phyloP scores from a whole-genome alignment of 1,140 invertebrate species.

The Lepidurus packardi region DNA sequence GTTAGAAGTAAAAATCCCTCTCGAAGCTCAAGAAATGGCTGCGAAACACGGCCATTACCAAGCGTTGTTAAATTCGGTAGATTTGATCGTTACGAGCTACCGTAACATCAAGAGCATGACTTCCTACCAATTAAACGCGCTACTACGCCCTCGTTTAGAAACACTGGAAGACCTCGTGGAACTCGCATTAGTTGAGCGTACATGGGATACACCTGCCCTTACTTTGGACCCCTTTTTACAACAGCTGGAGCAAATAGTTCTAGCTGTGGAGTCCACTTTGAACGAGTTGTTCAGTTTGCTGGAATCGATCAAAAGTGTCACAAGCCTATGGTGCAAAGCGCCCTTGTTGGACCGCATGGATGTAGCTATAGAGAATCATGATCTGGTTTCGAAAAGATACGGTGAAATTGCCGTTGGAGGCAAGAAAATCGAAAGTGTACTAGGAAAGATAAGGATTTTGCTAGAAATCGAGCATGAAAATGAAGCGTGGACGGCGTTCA shows the following conservation, averaged over 20 bases:
- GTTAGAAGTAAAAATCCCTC: not conserved
- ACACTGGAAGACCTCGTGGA: not conserved
- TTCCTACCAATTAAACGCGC: conserved; percentile 28
- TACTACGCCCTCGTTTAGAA: conserved; percentile 53
- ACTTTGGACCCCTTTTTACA: conserved; percentile 72
- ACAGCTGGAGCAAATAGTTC: conserved; percentile 69
- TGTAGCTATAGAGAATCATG: conserved; percentile 64
- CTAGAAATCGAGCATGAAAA: conserved; percentile 56
- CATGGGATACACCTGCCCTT: conserved; percentile 68
- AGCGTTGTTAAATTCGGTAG: conserved; percentile 27
- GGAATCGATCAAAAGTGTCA: conserved; percentile 64
- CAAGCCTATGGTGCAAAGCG: conserved; percentile 69
- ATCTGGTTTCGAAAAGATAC: conserved; percentile 56
- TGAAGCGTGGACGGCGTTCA: conserved; percentile 73
- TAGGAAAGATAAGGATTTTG: conserved; percentile 64
- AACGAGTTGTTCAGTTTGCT: conserved; percentile 55
- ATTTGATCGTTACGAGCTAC: conserved; percentile 33
- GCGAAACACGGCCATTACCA: not conserved
- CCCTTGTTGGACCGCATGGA: conserved; percentile 81
- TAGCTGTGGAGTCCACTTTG: conserved; percentile 46
- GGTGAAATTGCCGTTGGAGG: not conserved
- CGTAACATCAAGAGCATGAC: conserved; percentile 25
- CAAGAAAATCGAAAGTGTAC: conserved; percentile 56
- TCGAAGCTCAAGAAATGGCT: not conserved
- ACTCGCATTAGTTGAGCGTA: not conserved